Conservation (phyloP, 2,888 invertebrate species). For the Yponomeuta plumbellus region DNA sequence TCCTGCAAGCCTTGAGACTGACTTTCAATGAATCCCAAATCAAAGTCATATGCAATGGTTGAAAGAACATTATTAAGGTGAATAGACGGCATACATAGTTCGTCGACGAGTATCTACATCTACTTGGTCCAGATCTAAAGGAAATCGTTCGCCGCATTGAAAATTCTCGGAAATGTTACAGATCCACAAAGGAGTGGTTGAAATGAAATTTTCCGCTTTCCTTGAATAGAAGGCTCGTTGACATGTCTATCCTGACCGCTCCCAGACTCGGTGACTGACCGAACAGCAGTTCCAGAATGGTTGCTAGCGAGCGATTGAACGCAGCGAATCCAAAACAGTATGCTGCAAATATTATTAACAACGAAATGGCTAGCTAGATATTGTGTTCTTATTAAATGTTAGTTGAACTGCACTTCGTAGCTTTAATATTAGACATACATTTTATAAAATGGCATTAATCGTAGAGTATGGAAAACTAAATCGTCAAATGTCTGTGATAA, state of each 20-base stretch:
- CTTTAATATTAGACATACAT: no score
- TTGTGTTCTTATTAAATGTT: no score
- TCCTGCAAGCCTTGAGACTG: no score
- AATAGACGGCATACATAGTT: neutral
- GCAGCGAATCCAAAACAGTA: no score
- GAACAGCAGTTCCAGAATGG: no score
- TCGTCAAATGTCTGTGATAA: constrained; percentile 68
- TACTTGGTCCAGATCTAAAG: no score
- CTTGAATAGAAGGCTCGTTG: neutral
- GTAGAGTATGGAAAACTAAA: constrained; percentile 24
- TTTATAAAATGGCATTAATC: neutral
- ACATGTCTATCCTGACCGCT: constrained; percentile 5
- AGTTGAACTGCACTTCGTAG: no score
- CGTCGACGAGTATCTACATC: neutral
- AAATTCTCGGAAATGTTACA: neutral
- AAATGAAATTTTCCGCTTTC: constrained; percentile 6
- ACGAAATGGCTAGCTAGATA: no score
- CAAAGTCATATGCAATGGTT: no score
- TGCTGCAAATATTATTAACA: no score
- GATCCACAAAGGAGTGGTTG: constrained; percentile 5
- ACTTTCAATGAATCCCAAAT: no score
- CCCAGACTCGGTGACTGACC: neutral
- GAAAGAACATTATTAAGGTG: neutral
- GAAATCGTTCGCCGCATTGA: neutral
- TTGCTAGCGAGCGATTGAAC: no score